phyloP scores from a whole-genome alignment of 2,797 vertebrate genomes.

The Coluber constrictor region DNA sequence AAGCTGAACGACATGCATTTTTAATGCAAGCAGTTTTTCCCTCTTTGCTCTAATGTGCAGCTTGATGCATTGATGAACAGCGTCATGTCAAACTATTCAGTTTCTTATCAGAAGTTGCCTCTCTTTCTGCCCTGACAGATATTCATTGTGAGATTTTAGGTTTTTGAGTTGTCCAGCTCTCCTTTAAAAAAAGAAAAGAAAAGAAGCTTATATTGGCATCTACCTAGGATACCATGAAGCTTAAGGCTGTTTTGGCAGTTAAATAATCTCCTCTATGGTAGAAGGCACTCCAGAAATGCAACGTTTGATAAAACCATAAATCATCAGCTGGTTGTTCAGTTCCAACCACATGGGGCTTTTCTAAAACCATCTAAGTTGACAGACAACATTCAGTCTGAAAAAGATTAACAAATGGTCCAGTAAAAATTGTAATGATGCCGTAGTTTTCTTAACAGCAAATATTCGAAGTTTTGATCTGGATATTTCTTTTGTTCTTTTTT shows the following conservation, averaged over 20 bases:
- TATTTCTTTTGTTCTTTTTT: constrained; percentile 14
- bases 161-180: not conserved
- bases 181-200: constrained; percentile 5
- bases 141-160: not conserved
- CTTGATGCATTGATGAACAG: not conserved
- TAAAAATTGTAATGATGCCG: not conserved
- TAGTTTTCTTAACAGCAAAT: not conserved
- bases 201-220: not conserved
- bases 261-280: constrained; percentile 36
- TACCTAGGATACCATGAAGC: constrained; percentile 35
- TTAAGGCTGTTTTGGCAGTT: constrained; percentile 55
- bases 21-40: not conserved
- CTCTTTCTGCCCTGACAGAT: constrained; percentile 1
- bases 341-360: not conserved
- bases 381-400: not conserved
- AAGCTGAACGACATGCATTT: constrained; percentile 26
- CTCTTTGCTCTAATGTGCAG: not conserved
- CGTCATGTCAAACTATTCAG: constrained; percentile 4
- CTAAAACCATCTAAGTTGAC: not conserved
- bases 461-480: constrained; percentile 1
- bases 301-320: constrained; percentile 22
- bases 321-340: accelerated
- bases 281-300: constrained; percentile 59
- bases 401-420: not conserved
- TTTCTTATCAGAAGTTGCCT: not conserved